Conservation (phyloP, 1,140 invertebrate species). For the Gonatopus flavifemur region DNA sequence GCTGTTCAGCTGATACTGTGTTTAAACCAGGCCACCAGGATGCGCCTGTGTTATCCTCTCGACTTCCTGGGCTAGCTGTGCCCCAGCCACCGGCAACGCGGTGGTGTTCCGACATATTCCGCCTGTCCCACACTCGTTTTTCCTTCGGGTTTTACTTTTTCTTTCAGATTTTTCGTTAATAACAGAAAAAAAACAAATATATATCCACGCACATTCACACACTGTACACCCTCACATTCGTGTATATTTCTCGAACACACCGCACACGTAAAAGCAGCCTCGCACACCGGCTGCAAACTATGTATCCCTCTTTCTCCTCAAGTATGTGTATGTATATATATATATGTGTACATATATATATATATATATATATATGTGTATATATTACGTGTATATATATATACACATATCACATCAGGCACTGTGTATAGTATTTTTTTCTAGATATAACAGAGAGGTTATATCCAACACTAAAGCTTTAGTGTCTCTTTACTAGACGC, state of each 20-base stretch:
- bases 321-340: no score
- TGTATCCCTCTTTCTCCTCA: constrained; percentile 19
- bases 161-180: background rate
- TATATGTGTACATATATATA: no score
- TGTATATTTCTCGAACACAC: constrained; percentile 27
- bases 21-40: constrained; percentile 56
- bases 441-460: no score
- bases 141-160: background rate
- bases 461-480: no score
- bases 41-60: constrained; percentile 57
- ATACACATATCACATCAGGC: no score
- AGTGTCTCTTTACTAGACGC: constrained; percentile 57
- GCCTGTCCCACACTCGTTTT: constrained; percentile 2
- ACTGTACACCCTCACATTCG: constrained; percentile 31
- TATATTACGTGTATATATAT: no score
- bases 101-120: constrained; percentile 54
- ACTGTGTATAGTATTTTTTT: no score
- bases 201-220: constrained; percentile 27
- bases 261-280: constrained; percentile 28
- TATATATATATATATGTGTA: no score
- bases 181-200: constrained; percentile 14
- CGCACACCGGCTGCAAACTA: constrained; percentile 23
- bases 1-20: constrained; percentile 45
- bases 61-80: constrained; percentile 55
- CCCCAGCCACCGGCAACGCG: constrained; percentile 58